Percentiles rank a stretch among this genome's conserved stretches.
Conservation (phyloP, 2,888 invertebrate genomes). For the Meliscaeva auricollis region DNA sequence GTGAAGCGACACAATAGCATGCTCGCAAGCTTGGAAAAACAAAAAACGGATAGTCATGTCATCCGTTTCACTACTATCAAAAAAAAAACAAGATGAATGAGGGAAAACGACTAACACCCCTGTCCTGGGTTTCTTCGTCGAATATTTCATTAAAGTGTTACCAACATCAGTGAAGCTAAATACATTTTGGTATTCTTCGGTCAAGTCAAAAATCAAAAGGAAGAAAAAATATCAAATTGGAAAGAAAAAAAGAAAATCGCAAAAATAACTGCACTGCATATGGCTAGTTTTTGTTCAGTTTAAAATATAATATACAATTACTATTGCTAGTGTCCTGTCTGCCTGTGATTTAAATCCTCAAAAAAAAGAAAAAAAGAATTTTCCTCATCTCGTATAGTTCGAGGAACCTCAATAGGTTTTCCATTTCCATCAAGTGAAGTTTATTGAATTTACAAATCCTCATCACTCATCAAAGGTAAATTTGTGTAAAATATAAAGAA, state of each 20-base stretch:
- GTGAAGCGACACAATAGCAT: too few relatives aligned
- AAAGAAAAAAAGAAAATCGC: conserved; percentile 66
- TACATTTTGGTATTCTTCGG: conserved; percentile 57
- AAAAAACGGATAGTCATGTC: too few relatives aligned
- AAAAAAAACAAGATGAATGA: too few relatives aligned
- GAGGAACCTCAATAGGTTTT: conserved; percentile 35
- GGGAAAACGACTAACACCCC: conserved; percentile 43
- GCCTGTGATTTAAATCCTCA: conserved; percentile 64
- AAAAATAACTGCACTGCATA: conserved; percentile 76
- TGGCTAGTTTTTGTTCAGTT: conserved; percentile 72
- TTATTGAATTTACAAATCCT: conserved; percentile 36
- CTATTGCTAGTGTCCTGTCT: conserved; percentile 54
- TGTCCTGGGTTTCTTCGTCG: conserved; percentile 45
- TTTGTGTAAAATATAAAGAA: background rate
- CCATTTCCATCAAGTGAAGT: conserved; percentile 43
- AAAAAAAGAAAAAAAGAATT: conserved; percentile 24
- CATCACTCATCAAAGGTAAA: conserved; percentile 32
- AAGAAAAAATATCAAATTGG: conserved; percentile 53
- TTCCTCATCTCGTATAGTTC: conserved; percentile 10
- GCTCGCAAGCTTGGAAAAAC: too few relatives aligned
- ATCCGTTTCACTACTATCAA: too few relatives aligned
- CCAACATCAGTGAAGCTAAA: conserved; percentile 23
- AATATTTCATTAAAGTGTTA: conserved; percentile 44
- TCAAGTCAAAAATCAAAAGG: conserved; percentile 36
- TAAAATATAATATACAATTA: conserved; percentile 65